Conservation (phyloP, 2,797 vertebrate genomes). For the Sebastes iracundus region DNA sequence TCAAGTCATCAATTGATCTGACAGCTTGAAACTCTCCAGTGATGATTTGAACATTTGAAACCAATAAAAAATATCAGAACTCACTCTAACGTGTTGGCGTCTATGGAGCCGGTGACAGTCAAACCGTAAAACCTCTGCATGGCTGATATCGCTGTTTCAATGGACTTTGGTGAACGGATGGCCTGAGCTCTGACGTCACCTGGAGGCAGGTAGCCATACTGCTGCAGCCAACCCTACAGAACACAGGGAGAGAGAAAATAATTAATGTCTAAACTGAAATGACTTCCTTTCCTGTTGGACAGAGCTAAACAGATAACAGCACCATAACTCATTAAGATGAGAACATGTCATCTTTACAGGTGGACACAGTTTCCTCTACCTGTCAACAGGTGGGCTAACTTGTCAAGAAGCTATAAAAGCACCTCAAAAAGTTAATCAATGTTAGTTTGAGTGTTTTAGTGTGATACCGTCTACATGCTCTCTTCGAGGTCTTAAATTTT, state of each 20-base stretch:
- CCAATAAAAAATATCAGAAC: slow-evolving; percentile 46
- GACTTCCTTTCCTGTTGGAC: not conserved
- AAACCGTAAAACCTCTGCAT: slow-evolving; percentile 95
- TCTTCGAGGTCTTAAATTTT: not conserved
- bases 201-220: slow-evolving; percentile 93
- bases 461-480: not conserved
- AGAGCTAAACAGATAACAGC: not conserved
- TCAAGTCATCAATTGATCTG: not conserved
- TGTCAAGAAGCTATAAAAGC: not conserved
- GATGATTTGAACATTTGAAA: not conserved
- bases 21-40: not conserved
- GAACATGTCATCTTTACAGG: not conserved
- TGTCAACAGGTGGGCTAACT: not conserved
- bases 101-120: slow-evolving; percentile 86
- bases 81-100: slow-evolving; percentile 87
- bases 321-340: not conserved
- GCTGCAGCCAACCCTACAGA: slow-evolving; percentile 90
- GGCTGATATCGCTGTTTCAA: slow-evolving; percentile 84
- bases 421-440: not conserved
- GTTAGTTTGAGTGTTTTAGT: not conserved
- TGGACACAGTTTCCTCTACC: not conserved
- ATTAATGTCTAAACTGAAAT: not conserved
- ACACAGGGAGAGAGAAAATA: not conserved
- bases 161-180: slow-evolving; percentile 87
- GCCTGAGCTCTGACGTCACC: slow-evolving; percentile 90